Evolutionary conservation across 1,140 invertebrate genomes (phyloP), one percentile per base, ranked within the genome.

Genomic region (Aphis gossypii): DNA sequence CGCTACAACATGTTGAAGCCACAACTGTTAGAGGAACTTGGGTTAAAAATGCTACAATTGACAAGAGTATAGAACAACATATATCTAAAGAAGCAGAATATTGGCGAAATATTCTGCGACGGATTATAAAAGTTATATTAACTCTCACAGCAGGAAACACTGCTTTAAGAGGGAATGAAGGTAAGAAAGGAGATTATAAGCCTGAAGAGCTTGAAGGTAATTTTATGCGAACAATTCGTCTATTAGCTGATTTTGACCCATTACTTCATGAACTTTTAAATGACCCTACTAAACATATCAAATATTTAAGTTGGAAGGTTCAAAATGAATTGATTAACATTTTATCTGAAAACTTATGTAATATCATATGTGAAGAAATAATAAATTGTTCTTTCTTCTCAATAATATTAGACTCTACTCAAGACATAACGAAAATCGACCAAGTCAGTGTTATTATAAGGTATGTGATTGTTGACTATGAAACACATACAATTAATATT

Each of bases 21-120:
- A 44, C 41, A 41, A 38, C 35, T 44, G 35, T 86, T 30, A 87
- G 30, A 87, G 46, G 38, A 11, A 44, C 46, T 46, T 87, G 84
- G 21, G n/a, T n/a, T 1, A 46, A 87, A 30, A 87, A 87, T 87
- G 0, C 23, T 44, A 87, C 46, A 30, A 87, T 90, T 68, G 38
- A 60, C 38, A 54, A 56, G 18, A 68, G 48, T 23, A 38, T 60
- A 41, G 51, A 90, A 68, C 35, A 54, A 54, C 51, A 60, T 46
- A 60, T 90, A 11, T 38, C 51, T 30, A 51, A 56, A 60, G 51
- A 90, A 56, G 56, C n/a, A 23, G 30, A 90, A 56, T 90, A 46
- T 90, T 90, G 51, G 51, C 21, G 51, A 68, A 48, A 90, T 30
- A 56, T 56, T 90, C 56, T 90, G n/a, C 89, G 7, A 8, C 48